Evolutionary conservation across 1,140 invertebrate species (phyloP), one percentile per base, ranked within the genome.

Genomic region (Drosophila ercepeae): DNA sequence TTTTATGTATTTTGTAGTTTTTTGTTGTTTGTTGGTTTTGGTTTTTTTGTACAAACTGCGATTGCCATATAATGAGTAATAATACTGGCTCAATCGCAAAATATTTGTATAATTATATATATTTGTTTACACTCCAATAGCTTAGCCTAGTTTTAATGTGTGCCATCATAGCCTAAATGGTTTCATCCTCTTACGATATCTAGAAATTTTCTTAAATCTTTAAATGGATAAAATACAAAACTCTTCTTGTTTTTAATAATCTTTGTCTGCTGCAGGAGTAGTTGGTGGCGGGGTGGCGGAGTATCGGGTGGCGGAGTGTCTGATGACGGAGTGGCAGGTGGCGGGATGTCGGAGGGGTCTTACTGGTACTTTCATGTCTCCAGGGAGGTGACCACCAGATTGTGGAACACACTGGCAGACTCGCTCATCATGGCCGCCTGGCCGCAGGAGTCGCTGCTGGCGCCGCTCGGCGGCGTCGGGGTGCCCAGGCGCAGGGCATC

Each of bases 361-460:
- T 91, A 90, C 70, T 91, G 89, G 68, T 82, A 90, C 59, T 76
- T 92, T 92, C 91, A 95, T 90, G 94, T 95, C 81, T 95, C 94
- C 70, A 95, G 89, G 3, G 94, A 95, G 3, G 94, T 94, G 23
- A 91, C 90, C 3, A 95, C 94, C 48, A 95, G 92, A 89, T 93
- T 94, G 83, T 95, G 94, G 88, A 95, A 95, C 49, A 94, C 93
- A 58, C 93, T 93, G 4, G 94, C 94, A 81, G 95, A 94, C 53
- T 95, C 93, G 70, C 95, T 94, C 79, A 94, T 93, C 91, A 95
- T 94, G 32, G 94, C 94, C 55, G 94, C 92, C 70, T 95, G 94
- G 36, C 94, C 95, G 75, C 94, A 93, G 63, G 77, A 93, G 90
- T 88, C 93, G 89, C 25, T 91, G 27, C 25, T 91, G 19, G 29